Base-by-base conservation (phyloP, 2,797 vertebrate genomes). In the Myiothlypis chrysogaster region DNA sequence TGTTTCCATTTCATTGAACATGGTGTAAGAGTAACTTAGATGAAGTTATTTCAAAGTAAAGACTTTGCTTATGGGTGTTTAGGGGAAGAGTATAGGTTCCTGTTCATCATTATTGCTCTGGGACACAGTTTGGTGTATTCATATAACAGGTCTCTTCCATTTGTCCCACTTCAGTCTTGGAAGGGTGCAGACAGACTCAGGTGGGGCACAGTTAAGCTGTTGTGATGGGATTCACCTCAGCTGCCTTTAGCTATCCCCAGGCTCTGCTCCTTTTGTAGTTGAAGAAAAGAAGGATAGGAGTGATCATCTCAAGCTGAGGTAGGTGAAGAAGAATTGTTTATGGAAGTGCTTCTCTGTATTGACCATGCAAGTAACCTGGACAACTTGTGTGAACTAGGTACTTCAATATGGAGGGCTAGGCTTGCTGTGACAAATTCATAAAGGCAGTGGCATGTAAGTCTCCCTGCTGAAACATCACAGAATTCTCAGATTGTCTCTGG, bases 31-130 rank as follows among this genome's bases (percentile, higher is more conserved):
- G 78, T 78, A 81, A 52, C 32, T 76, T 3, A 70, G 65, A 81
- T 65, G n/a, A 84, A 83, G n/a, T 85, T 83, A 64, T 81, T 95
- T 85, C 49, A 83, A 66, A 85, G 85, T 89, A 71, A 63, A 85
- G 53, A n/a, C 61, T 68, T 9, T 60, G 12, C 30, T 71, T 55
- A 6, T 30, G 8, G 46, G 46, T 5, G 0, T 71, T 85, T 46
- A 71, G 44, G 16, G 24, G 10, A 84, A 83, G 47, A 65, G 6
- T 85, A 10, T 73, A 44, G 70, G 84, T 95, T 86, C n/a, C 21
- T 82, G 14, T 75, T 69, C n/a, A 49, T 75, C 14, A 6, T 53
- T 80, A 55, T 50, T 89, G 55, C 59, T 90, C 21, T 66, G 61
- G 81, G 52, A 32, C 50, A 70, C 47, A 41, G 2, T 92, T 88